These are phyloP conservation scores for Drosophila yooni DNA, from an alignment of 2,888 invertebrate genomes.

Conservation along the genomic window DNA sequence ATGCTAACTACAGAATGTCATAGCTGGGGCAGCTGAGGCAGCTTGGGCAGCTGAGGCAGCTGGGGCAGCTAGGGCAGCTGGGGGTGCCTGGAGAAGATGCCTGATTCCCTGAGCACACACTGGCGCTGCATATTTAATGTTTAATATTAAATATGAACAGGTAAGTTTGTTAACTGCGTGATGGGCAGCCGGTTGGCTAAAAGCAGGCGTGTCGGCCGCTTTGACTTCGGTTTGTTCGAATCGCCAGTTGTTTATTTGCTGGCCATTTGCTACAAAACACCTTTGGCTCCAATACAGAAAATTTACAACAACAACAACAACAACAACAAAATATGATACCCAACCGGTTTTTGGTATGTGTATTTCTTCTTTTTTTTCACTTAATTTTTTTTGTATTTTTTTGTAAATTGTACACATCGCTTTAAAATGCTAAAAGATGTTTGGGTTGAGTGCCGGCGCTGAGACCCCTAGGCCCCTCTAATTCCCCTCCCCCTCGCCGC, in stretches of 20 bases:
- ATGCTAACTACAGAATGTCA: constrained; percentile 32
- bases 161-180: constrained; percentile 47
- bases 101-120: constrained; percentile 29
- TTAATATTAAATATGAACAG: constrained; percentile 28
- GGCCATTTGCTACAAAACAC: constrained; percentile 74
- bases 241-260: constrained; percentile 67
- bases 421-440: constrained; percentile 77
- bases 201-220: constrained; percentile 58
- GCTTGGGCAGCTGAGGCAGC: neutral
- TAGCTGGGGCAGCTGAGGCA: neutral
- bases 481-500: constrained; percentile 12
- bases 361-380: constrained; percentile 32
- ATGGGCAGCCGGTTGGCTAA: constrained; percentile 58
- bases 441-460: constrained; percentile 62
- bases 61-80: neutral
- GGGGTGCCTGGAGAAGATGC: neutral
- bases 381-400: constrained; percentile 34
- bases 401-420: constrained; percentile 59
- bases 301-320: neutral
- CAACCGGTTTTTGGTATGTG: constrained; percentile 61
- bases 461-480: constrained; percentile 10
- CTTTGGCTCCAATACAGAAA: constrained; percentile 53
- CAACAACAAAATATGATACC: constrained; percentile 39
- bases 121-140: constrained; percentile 20
- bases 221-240: constrained; percentile 53